Evolutionary conservation across 2,113 vertebrate species (phyloP).

Genomic region (Perca schrenkii): DNA sequence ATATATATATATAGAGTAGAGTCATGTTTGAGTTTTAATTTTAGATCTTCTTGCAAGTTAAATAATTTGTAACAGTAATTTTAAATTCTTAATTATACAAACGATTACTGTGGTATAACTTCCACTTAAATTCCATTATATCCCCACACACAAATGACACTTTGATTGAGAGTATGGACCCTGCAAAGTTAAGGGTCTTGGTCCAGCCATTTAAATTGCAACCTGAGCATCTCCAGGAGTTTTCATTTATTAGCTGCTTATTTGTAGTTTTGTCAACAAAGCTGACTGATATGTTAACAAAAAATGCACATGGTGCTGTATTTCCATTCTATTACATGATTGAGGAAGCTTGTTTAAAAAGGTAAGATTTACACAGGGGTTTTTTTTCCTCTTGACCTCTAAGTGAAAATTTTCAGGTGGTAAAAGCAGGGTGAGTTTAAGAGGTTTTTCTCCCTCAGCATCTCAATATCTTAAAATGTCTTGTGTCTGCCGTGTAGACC

Average conservation of each 20-base stretch:
- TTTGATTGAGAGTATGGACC: not conserved
- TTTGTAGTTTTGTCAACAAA: conserved; percentile 7
- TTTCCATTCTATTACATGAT: not conserved
- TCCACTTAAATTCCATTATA: not conserved
- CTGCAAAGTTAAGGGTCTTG: not conserved
- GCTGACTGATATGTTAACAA: not conserved
- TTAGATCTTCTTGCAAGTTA: not conserved
- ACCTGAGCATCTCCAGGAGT: not conserved
- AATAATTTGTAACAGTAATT: not conserved
- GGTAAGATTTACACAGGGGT: not conserved
- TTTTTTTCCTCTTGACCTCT: conserved; percentile 19
- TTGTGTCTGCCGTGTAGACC: conserved; percentile 11
- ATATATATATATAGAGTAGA: not conserved
- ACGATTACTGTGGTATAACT: not conserved
- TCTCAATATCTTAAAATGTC: conserved; percentile 37
- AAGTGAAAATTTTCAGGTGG: conserved; percentile 7
- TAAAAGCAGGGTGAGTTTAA: conserved; percentile 23
- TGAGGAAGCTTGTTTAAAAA: not conserved
- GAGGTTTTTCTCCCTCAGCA: conserved; percentile 31
- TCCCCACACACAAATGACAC: not conserved
- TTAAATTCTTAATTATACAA: conserved; percentile 6
- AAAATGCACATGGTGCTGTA: not conserved
- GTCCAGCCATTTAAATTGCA: not conserved
- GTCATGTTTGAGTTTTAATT: conserved; percentile 5
- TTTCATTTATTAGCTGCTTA: conserved; percentile 7